These are phyloP conservation scores for Tetragonula clypearis DNA, from an alignment of 1,140 invertebrate species.

Conservation along the genomic window DNA sequence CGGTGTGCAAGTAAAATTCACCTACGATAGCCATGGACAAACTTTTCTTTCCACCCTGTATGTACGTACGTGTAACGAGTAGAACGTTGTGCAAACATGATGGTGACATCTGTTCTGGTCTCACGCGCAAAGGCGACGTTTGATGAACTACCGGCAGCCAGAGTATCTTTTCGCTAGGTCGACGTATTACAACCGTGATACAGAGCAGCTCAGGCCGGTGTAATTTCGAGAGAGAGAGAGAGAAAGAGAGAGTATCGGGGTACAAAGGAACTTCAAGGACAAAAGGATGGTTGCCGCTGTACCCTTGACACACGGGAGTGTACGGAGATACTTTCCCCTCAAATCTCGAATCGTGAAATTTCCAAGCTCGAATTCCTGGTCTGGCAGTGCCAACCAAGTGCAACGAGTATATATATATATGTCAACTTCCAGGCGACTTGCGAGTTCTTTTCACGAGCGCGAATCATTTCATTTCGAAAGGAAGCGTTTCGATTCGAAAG, in stretches of 20 bases:
- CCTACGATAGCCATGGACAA: too few species aligned
- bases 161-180: neutral
- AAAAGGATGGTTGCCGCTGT: neutral
- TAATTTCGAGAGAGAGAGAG: neutral
- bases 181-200: slow-evolving; percentile 17
- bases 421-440: too few species aligned
- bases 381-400: neutral
- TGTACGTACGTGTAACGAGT: neutral
- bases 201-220: neutral
- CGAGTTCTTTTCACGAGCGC: too few species aligned
- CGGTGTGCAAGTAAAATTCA: too few species aligned
- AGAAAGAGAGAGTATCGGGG: neutral
- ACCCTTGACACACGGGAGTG: neutral
- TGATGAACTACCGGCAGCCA: neutral
- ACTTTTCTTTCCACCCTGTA: too few species aligned
- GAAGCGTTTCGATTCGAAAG: too few species aligned
- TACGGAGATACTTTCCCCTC: neutral
- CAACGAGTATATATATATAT: too few species aligned
- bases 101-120: neutral
- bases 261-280: slow-evolving; percentile 6
- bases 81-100: neutral
- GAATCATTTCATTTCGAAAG: too few species aligned
- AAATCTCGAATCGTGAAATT: neutral
- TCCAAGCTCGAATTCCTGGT: neutral
- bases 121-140: neutral